A percentile compares a stretch with the other conserved stretches of the same genome.
These are phyloP conservation scores for Eidolon helvum DNA, from an alignment of 2,113 vertebrate species.

Conservation along the genomic window DNA sequence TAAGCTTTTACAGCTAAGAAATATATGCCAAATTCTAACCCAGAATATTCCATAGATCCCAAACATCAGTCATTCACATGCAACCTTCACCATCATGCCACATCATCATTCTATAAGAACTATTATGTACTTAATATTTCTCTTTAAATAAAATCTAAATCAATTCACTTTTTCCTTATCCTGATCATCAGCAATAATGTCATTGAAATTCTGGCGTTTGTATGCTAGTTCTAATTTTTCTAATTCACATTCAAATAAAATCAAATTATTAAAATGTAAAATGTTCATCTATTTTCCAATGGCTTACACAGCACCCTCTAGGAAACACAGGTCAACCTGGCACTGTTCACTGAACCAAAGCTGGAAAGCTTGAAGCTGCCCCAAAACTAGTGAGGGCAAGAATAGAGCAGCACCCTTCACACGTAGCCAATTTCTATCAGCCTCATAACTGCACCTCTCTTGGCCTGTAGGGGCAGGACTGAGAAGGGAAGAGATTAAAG, in stretches of 20 bases:
- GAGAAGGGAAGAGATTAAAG: not conserved
- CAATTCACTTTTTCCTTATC: not conserved
- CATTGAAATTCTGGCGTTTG: not conserved
- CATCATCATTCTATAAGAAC: accelerated
- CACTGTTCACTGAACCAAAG: not conserved
- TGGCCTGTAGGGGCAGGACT: not conserved
- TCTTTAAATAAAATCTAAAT: not conserved
- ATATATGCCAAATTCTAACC: not conserved
- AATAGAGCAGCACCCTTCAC: not conserved
- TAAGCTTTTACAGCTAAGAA: not conserved
- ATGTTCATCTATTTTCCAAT: accelerated
- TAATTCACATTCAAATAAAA: not conserved
- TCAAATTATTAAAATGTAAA: not conserved
- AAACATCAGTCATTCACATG: not conserved
- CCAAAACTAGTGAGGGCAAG: not conserved
- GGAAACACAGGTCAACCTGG: not conserved
- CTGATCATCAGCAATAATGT: not conserved
- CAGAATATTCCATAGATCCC: not conserved
- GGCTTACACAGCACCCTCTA: not conserved
- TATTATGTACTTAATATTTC: not conserved
- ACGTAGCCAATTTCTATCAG: not conserved
- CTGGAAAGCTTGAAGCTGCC: not conserved
- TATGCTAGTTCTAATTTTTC: not conserved
- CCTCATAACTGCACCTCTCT: not conserved
- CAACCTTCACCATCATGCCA: accelerated